Percentiles rank a stretch among this genome's conserved stretches.
These are phyloP conservation scores for Mimumesa dahlbomi DNA, from an alignment of 2,888 invertebrate species.

Conservation along the genomic window DNA sequence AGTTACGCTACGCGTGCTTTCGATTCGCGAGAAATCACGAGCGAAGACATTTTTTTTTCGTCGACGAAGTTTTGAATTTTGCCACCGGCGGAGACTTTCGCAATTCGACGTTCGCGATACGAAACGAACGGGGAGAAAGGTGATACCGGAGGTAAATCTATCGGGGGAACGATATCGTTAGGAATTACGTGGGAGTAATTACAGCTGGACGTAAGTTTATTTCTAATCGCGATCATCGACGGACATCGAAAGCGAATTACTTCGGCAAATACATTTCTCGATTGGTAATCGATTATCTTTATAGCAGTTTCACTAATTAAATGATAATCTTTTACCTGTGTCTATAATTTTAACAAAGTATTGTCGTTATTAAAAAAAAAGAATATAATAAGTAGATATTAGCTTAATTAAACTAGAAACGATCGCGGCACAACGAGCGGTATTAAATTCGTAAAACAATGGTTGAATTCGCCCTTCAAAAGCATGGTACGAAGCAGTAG, in stretches of 20 bases:
- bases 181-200: slow-evolving; percentile 44
- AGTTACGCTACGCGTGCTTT: neutral
- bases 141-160: slow-evolving; percentile 4
- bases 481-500: neutral
- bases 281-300: neutral
- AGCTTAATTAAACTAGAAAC: neutral
- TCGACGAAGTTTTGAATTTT: too few relatives aligned
- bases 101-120: too few relatives aligned
- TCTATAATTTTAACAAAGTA: too few relatives aligned
- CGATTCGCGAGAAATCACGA: slow-evolving; percentile 2
- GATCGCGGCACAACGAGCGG: neutral
- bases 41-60: too few relatives aligned
- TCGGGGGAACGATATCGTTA: slow-evolving; percentile 9
- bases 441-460: neutral
- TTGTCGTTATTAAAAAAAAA: too few relatives aligned
- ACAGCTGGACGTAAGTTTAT: slow-evolving; percentile 37
- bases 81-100: too few relatives aligned
- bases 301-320: slow-evolving; percentile 14
- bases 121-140: too few relatives aligned
- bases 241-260: slow-evolving; percentile 23
- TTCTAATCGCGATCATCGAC: slow-evolving; percentile 27
- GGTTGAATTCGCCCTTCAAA: neutral
- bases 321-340: neutral
- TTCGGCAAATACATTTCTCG: slow-evolving; percentile 16
- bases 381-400: too few relatives aligned